phyloP scores from a whole-genome alignment of 2,113 vertebrate species.

The Xerus inauris region DNA sequence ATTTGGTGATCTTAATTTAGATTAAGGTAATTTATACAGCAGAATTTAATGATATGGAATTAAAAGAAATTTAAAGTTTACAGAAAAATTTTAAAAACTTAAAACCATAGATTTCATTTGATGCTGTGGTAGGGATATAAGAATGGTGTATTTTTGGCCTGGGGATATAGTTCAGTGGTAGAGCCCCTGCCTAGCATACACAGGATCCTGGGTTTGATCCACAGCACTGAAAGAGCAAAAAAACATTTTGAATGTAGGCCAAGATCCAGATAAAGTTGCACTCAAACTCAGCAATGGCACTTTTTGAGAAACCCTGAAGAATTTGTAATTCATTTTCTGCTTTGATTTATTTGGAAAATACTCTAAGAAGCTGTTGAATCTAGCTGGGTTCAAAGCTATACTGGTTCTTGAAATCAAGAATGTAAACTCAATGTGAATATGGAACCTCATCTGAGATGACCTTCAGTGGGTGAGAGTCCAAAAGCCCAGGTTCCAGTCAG shows the following conservation, averaged over 20 bases:
- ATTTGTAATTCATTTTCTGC: not conserved
- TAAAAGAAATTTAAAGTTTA: slow-evolving; percentile 17
- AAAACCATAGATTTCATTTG: slow-evolving; percentile 45
- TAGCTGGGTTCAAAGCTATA: not conserved
- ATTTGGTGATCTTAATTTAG: slow-evolving; percentile 41
- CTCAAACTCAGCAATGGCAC: not conserved
- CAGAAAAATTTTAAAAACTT: slow-evolving; percentile 20
- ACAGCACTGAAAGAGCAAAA: no score
- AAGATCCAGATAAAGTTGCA: slow-evolving; percentile 18
- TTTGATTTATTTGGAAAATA: not conserved
- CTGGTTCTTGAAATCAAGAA: slow-evolving; percentile 22
- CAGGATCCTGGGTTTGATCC: no score
- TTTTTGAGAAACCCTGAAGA: not conserved
- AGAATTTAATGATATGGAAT: not conserved
- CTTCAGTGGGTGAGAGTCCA: not conserved
- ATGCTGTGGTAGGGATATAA: not conserved
- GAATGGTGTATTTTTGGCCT: not conserved
- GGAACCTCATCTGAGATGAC: not conserved
- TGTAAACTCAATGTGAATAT: not conserved
- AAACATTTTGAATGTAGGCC: not conserved
- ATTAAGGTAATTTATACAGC: slow-evolving; percentile 32
- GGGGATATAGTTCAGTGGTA: not conserved
- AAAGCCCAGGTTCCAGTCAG: not conserved
- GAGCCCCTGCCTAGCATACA: no score
- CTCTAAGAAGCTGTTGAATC: not conserved